phyloP scores from a whole-genome alignment of 2,888 invertebrate genomes.

The Abrostola tripartita region DNA sequence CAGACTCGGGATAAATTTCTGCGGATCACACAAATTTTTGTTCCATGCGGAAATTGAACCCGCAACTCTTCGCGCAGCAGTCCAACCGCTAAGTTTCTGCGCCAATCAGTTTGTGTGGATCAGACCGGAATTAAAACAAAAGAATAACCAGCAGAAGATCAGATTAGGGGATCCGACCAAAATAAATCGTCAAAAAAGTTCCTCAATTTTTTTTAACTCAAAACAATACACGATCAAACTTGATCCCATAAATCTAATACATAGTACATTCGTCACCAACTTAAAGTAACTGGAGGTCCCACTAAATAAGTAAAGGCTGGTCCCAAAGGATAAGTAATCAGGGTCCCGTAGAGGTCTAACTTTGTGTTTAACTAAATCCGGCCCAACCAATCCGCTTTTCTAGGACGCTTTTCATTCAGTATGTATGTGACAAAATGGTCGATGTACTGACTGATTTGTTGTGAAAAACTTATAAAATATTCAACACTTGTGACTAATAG shows the following conservation, averaged over 20 bases:
- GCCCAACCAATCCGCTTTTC: constrained; percentile 39
- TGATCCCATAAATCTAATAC: neutral
- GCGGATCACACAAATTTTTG: too few species aligned
- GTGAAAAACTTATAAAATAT: neutral
- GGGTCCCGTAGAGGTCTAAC: constrained; percentile 18
- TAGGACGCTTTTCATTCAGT: constrained; percentile 39
- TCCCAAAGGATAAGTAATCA: constrained; percentile 32
- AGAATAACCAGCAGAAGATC: too few species aligned
- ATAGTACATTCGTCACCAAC: neutral
- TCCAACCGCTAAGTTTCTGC: too few species aligned
- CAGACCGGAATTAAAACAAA: too few species aligned
- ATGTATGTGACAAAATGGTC: constrained; percentile 20
- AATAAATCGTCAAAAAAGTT: too few species aligned
- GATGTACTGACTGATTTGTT: constrained; percentile 13
- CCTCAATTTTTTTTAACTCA: too few species aligned
- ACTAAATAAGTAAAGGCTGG: constrained; percentile 9
- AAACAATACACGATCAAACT: neutral
- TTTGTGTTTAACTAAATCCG: constrained; percentile 17
- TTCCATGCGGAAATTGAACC: too few species aligned
- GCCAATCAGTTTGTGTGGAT: too few species aligned
- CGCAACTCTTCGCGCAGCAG: too few species aligned
- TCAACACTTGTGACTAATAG: neutral
- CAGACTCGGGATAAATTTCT: too few species aligned
- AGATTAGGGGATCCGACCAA: too few species aligned
- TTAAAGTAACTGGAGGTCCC: neutral